Base-by-base conservation (phyloP, 2,888 invertebrate genomes). In the Drosophila percnosoma region DNA sequence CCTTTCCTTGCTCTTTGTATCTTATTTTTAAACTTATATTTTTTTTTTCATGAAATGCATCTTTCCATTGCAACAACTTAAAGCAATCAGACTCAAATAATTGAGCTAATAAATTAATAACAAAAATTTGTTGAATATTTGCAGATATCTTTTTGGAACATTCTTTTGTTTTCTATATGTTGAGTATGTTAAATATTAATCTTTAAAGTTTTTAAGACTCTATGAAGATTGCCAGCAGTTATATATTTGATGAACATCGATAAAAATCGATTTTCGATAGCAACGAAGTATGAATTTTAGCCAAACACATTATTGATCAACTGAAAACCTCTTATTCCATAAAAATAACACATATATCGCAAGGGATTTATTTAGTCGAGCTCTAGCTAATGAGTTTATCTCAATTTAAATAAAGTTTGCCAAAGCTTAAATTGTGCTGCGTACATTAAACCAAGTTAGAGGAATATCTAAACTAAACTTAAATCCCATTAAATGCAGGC, bases 31-130 rank as follows among this genome's bases (percentile, higher is more conserved):
- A 21, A 51, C 27, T 5, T 34, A 11, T 45, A 29, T 24, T 33
- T n/a, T 33, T 58, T 60, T 49, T 21, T 24, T 59, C 15, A 36
- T 42, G 29, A 36, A 34, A 51, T 42, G n/a, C 6, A 13, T 21
- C 11, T 13, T n/a, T 27, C 18, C 4, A 68, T 24, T n/a, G 21
- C 29, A 13, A 13, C 15, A 57, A 63, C 3, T 18, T n/a, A 38
- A 34, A 38, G 2, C 33, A 59, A 27, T 27, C 11, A 42, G 27
- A 27, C 42, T 62, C 38, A 24, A 31, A 42, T n/a, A 2, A 24
- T 24, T 24, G 24, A 21, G 21, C 21, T 21, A 21, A 21, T 21
- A 21, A 21, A 21, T 21, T 21, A 21, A 21, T 21, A 21, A 21
- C 21, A 21, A 21, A 21, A 21, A 21, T 7, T 21, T 45, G 13